A percentile compares a stretch with the other conserved stretches of the same genome.
These are phyloP conservation scores for Aphis craccivora DNA, from an alignment of 1,140 invertebrate genomes.

Conservation along the genomic window DNA sequence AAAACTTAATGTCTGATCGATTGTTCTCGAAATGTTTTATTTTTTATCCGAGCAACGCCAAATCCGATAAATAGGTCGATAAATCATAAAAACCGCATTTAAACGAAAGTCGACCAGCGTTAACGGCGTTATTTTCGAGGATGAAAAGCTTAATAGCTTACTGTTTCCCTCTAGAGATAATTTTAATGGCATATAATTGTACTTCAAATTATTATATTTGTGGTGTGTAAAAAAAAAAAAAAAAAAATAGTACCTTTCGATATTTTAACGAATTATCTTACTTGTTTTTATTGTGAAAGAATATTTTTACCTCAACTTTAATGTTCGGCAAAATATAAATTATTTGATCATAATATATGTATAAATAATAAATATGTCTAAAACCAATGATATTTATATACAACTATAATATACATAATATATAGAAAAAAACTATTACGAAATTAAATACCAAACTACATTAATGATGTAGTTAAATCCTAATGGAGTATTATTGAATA, in stretches of 20 bases:
- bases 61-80: background rate
- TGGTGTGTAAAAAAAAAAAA: background rate
- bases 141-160: constrained; percentile 11
- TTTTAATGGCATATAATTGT: background rate
- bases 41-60: background rate
- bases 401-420: background rate
- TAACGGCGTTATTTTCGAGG: background rate
- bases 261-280: background rate
- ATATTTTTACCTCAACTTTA: background rate
- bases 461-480: background rate
- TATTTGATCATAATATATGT: background rate
- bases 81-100: background rate
- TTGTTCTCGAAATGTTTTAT: background rate
- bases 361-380: background rate
- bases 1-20: background rate
- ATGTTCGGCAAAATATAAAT: background rate
- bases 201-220: background rate
- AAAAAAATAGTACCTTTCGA: background rate
- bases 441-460: background rate
- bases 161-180: background rate
- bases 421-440: background rate
- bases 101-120: background rate
- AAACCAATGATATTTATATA: background rate
- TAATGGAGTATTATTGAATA: background rate
- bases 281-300: background rate